Conservation (phyloP, 2,888 invertebrate genomes). For the Drosophila kokeensis region DNA sequence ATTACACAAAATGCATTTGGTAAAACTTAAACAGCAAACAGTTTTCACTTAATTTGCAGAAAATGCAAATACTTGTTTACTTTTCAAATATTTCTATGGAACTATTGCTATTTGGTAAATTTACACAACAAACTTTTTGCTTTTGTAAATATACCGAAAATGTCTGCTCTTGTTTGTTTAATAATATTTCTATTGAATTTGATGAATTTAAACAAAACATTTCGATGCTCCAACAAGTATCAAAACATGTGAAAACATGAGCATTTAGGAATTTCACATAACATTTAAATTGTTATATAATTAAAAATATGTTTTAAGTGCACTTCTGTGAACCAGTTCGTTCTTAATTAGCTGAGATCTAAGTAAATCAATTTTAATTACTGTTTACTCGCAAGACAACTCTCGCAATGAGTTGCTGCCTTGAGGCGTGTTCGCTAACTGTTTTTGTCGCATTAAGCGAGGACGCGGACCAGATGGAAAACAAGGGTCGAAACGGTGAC, state of each 20-base stretch:
- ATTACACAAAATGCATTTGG: not conserved
- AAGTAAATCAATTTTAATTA: constrained; percentile 20
- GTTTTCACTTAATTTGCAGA: not conserved
- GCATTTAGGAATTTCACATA: not conserved
- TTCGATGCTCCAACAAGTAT: not conserved
- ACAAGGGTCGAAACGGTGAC: constrained; percentile 6
- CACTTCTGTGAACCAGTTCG: not conserved
- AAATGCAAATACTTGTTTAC: not conserved
- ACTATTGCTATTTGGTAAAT: rapidly evolving
- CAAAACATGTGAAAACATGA: not conserved
- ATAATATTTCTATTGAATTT: not conserved
- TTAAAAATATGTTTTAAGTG: not conserved
- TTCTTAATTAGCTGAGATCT: not conserved
- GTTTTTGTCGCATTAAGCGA: constrained; percentile 24
- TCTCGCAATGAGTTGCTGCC: constrained; percentile 22
- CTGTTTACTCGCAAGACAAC: constrained; percentile 9
- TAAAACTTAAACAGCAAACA: not conserved
- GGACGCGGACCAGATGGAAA: not conserved
- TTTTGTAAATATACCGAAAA: not conserved
- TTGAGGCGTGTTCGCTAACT: constrained; percentile 24
- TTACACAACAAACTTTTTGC: not conserved
- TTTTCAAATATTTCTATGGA: not conserved
- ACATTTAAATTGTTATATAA: not conserved
- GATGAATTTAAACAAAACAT: not conserved
- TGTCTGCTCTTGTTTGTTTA: not conserved